These are phyloP conservation scores for Willowsia nigromaculata DNA, from an alignment of 2,888 invertebrate species.

Conservation along the genomic window DNA sequence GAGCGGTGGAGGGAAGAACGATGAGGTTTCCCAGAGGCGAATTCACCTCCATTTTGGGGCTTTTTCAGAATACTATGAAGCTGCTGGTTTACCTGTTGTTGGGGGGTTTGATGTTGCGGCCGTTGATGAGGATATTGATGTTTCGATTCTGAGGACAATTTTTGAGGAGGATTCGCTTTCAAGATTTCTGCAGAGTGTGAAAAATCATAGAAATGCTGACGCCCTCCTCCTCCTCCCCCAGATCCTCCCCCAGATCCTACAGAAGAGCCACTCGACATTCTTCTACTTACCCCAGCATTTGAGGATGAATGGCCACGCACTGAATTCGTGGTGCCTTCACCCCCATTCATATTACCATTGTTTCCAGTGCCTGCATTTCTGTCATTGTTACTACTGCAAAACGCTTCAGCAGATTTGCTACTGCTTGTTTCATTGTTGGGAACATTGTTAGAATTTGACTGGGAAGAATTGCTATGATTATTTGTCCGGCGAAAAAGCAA, in stretches of 20 bases:
- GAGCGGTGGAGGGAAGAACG: conserved; percentile 60
- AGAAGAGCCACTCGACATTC: conserved; percentile 22
- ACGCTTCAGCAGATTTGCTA: neutral
- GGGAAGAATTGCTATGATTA: conserved; percentile 10
- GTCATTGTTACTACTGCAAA: neutral
- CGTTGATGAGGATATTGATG: too few species aligned
- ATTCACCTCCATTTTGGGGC: neutral
- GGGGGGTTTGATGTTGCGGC: neutral
- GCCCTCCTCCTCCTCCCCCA: neutral
- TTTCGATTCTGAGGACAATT: neutral
- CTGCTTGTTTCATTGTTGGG: neutral
- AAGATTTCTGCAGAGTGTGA: neutral
- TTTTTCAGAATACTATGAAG: conserved; percentile 64
- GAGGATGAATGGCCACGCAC: neutral
- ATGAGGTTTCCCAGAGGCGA: neutral
- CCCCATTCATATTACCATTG: too few species aligned
- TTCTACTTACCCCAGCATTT: neutral
- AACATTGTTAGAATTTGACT: neutral
- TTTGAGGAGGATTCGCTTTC: neutral
- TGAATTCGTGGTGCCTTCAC: too few species aligned
- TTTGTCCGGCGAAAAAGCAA: conserved; percentile 68
- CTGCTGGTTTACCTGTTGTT: conserved; percentile 33
- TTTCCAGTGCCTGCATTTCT: neutral
- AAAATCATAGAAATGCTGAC: neutral
- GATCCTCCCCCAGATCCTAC: neutral